Evolutionary conservation across 2,888 invertebrate genomes (phyloP), one percentile per base, ranked within the genome.

Genomic region (Thecocarcelia acutangulata): DNA sequence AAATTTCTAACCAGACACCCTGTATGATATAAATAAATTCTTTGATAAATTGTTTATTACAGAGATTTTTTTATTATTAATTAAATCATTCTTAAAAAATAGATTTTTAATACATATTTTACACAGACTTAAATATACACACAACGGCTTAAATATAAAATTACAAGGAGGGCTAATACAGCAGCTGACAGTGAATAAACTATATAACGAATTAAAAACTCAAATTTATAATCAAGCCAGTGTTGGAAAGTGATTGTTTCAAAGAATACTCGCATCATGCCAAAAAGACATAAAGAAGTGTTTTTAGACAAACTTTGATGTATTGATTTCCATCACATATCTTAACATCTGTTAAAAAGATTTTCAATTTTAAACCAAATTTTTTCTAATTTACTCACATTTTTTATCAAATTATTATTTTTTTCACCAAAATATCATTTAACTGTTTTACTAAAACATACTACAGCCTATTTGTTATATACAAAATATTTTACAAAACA

Each of bases 81-180:
- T 59, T 28, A 12, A 6, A 17, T 73, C 50, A 54, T 15, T 15
- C 15, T 54, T 13, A 63, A 61, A 50, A 61, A 37, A 46, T 46
- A 69, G 37, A 15, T 52, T 12, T 15, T 54, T 21, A 15, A 54
- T 24, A 50, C 33, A 44, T 61, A 56, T 48, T n/a, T 56, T 64
- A 74, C 44, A 73, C 24, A 56, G 46, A 56, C 21, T 73, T 44
- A 28, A 48, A 56, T 13, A 46, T 74, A 11, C n/a, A n/a, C n/a
- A n/a, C 40, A 48, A 42, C 58, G 28, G 58, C 48, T 66, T 58
- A 28, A 66, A 15, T 50, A 46, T 13, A 15, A 58, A 3, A 48
- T 28, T 40, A 28, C n/a, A 21, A 13, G 33, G 59, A 50, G 13
- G 5, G 42, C 54, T 48, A 48, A 69, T 24, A 33, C 17, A 37